Percentiles rank a stretch among this genome's conserved stretches.
Conservation (phyloP, 2,797 vertebrate genomes). For the Enteromius mattozi region DNA sequence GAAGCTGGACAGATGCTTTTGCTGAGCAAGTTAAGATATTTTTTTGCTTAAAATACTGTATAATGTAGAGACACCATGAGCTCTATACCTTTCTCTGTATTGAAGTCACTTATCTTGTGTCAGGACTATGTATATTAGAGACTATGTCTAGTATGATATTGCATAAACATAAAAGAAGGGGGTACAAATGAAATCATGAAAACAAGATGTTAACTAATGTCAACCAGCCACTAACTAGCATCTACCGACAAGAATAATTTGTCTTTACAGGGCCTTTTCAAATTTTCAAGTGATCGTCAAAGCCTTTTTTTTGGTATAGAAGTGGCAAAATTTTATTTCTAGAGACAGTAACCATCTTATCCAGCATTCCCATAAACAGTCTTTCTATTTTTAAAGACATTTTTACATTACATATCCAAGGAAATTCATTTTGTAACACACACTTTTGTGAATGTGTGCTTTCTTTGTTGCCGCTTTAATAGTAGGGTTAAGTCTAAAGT, state of each 20-base stretch:
- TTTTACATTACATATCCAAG: neutral
- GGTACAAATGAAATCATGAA: neutral
- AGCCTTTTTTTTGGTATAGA: neutral
- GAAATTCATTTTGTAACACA: neutral
- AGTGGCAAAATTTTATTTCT: neutral
- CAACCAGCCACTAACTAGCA: neutral
- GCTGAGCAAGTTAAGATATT: conserved; percentile 53
- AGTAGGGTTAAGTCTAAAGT: neutral
- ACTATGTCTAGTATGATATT: neutral
- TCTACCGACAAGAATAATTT: neutral
- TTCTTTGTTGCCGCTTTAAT: neutral
- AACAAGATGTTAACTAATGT: neutral
- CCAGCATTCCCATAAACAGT: neutral
- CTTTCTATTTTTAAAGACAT: neutral
- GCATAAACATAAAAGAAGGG: neutral
- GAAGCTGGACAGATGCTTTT: conserved; percentile 51
- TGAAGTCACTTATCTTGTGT: neutral
- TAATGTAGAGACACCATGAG: conserved; percentile 39
- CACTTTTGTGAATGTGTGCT: neutral
- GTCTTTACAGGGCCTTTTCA: neutral
- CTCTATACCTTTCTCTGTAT: conserved; percentile 42
- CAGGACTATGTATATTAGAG: neutral
- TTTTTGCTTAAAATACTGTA: conserved; percentile 35
- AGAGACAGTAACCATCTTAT: neutral
- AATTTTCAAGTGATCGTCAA: neutral